Base-by-base conservation (phyloP, 2,888 invertebrate genomes). In the Phlogophora meticulosa region DNA sequence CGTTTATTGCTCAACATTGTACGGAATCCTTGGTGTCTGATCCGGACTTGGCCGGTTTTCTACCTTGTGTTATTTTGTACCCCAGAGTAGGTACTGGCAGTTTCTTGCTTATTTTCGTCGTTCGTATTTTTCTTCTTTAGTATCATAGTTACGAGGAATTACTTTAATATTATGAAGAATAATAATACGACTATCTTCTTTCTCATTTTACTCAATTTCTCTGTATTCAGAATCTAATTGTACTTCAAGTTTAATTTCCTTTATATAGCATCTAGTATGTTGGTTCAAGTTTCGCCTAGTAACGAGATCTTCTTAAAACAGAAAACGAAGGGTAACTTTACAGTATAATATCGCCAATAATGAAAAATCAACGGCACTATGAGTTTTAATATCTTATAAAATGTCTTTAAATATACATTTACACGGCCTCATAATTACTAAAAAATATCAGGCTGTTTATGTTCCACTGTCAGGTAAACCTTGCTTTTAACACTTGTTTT, bases 361-460 rank as follows among this genome's bases (percentile, higher is more conserved):
- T n/a, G n/a, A n/a, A n/a, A n/a, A n/a, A n/a, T n/a, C n/a, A n/a
- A 56, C 0, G 2, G 7, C 4, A 38, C 17, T 2, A 17, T 0
- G 2, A 17, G 7, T 2, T 56, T 0, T 24, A 59, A 15, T 58
- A 20, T 24, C 2, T 15, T 20, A n/a, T 7, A 15, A 38, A 24
- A 1, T 13, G 13, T 3, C 0, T 15, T 0, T 2, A 4, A 2
- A 5, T 2, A 34, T 7, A 7, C 4, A n/a, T 9, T 22, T 22
- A n/a, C n/a, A n/a, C n/a, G n/a, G n/a, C n/a, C n/a, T n/a, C n/a
- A n/a, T n/a, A n/a, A n/a, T n/a, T n/a, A n/a, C n/a, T n/a, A n/a
- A n/a, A n/a, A n/a, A n/a, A n/a, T n/a, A n/a, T n/a, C n/a, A n/a
- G n/a, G n/a, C n/a, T n/a, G n/a, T n/a, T n/a, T n/a, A n/a, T n/a